Base-by-base conservation (phyloP, 2,113 vertebrate genomes). In the Dipodomys ordii region DNA sequence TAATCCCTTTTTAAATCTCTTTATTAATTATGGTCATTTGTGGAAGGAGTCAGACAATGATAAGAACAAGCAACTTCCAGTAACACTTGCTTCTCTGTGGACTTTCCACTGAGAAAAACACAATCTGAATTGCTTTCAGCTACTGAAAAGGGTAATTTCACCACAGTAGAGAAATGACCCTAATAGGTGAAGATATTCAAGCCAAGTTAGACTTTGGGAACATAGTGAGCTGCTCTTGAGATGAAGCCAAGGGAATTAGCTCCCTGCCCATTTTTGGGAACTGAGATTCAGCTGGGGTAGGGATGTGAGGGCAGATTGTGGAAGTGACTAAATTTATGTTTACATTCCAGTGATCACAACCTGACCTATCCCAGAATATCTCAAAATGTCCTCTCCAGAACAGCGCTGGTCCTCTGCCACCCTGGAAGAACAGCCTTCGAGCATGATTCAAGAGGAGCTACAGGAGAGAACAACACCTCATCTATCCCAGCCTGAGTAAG, bases 121-220 rank as follows among this genome's bases (percentile, higher is more conserved):
- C 88, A 88, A 76, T 68, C 27, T 68, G 64, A 62, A 79, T 72
- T 92, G 71, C 71, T 85, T 53, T 67, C 74, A 69, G 92, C 86
- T 96, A 46, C 88, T 92, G 86, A 87, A 94, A 93, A 90, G 46
- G 53, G 49, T 28, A 92, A 35, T 69, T 74, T 64, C 53, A 86
- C 12, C 84, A 85, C 15, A 74, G 69, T 16, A 71, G 64, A 91
- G 90, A 92, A 93, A 94, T 22, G 62, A 83, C 92, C 87, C 19
- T 88, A 94, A 28, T 79, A 92, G 96, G 94, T 82, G 92, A 93
- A 90, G 60, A 90, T 27, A 85, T 67, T 68, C 76, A 32, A 78
- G 94, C 74, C 27, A 82, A 81, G 65, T 28, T 90, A 83, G 83
- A 83, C 57, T 83, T 95, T 72, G 67, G 90, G 88, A 96, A 94